A percentile compares a stretch with the other conserved stretches of the same genome.
Conservation (phyloP, 37 sponge, comb jelly and placozoan genomes). For the Geodia barretti region DNA sequence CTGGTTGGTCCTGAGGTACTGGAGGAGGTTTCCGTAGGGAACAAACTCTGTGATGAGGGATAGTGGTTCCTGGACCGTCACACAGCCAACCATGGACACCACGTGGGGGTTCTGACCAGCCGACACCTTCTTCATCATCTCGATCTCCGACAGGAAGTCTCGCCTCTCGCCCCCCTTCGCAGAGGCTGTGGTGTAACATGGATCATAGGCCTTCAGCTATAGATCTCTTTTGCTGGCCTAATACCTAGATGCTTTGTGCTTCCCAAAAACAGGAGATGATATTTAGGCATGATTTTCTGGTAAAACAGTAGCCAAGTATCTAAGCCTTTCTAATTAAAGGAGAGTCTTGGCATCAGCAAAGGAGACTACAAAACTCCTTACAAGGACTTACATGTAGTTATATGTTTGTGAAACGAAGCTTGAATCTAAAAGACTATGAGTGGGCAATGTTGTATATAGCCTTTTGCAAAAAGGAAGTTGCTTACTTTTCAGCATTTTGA, state of each 20-base stretch:
- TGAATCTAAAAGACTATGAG: background rate
- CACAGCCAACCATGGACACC: slow-evolving; percentile 74
- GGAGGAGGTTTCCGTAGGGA: slow-evolving; percentile 60
- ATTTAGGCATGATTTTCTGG: background rate
- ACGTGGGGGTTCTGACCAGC: slow-evolving; percentile 66
- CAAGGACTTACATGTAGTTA: background rate
- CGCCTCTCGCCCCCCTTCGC: slow-evolving; percentile 56
- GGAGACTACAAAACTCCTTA: background rate
- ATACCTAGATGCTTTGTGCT: no score
- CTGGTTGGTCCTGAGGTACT: slow-evolving; percentile 55
- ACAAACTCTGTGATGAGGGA: slow-evolving; percentile 76
- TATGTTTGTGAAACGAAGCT: background rate
- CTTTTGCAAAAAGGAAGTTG: no score
- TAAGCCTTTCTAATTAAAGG: background rate
- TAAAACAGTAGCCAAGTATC: background rate
- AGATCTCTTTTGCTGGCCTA: background rate
- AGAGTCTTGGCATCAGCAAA: background rate
- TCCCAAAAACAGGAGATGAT: no score
- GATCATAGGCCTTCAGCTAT: no score
- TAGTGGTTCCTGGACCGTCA: slow-evolving; percentile 71
- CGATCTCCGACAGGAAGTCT: slow-evolving; percentile 67
- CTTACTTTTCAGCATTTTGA: slow-evolving; percentile 76
- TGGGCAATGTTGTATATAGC: no score
- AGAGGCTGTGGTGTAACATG: slow-evolving; percentile 16
- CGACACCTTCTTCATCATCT: slow-evolving; percentile 70